Base-by-base conservation (phyloP, 2,113 vertebrate genomes). In the Pycnonotus jocosus region DNA sequence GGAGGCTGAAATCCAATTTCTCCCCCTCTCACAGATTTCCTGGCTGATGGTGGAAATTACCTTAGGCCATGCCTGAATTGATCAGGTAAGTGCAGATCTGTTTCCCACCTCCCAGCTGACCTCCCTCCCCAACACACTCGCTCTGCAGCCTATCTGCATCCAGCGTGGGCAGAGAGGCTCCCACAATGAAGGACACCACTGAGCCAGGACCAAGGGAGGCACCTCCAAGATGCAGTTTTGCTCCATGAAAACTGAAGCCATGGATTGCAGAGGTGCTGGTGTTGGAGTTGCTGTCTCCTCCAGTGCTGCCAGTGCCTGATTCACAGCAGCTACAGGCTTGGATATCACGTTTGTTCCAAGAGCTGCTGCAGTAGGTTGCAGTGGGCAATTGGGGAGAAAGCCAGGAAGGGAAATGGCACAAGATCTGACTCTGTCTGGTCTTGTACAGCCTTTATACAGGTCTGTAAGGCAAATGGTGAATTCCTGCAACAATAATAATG, bases 241-340 rank as follows among this genome's bases (percentile, higher is more conserved):
- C 44, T 24, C 50, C n/a, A 3, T 19, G 27, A 31, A 71, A 64
- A 30, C 44, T 20, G 27, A 50, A 91, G 57, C 6, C 50, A 35
- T 2, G 15, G 53, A 54, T 9, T 11, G 44, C 80, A 82, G 76
- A 42, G 66, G 18, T 2, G 18, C 35, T 28, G 53, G 30, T 71
- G 57, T 30, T 4, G 6, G 71, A 23, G 50, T 21, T 33, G 15
- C 24, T 5, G 0, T 35, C 50, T 60, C 48, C 60, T 42, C 23
- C 0, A 0, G 40, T 0, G 0, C 51, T 40, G 51, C 9, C 28
- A 16, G 53, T 2, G 28, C 45, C 60, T 33, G 58, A 69, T 33
- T 30, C 62, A 10, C 50, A 56, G 19, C 56, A 73, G 78, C 45
- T 20, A 35, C 0, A 3, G 64, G 60, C 53, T 88, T 15, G 2